Evolutionary conservation across 2,888 invertebrate species (phyloP).

Genomic region (Loripinus fragilis): DNA sequence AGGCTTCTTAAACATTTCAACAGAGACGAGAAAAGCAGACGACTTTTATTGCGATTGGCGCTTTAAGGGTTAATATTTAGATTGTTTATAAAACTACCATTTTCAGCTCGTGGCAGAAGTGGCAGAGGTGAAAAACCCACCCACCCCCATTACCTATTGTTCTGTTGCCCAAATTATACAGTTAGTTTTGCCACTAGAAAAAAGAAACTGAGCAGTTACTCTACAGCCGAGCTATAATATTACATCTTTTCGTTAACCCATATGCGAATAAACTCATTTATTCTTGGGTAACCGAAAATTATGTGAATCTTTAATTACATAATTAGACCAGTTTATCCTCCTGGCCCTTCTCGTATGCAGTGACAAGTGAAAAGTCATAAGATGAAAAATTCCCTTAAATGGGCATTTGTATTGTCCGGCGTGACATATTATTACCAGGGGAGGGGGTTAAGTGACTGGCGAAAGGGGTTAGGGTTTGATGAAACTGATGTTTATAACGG

Average conservation of each 20-base stretch:
- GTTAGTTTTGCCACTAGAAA: neutral
- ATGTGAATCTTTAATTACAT: neutral
- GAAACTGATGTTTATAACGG: too few relatives aligned
- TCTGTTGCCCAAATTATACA: neutral
- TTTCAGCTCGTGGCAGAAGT: too few relatives aligned
- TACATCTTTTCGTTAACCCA: neutral
- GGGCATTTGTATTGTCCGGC: neutral
- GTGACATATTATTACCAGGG: neutral
- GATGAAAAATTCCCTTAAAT: neutral
- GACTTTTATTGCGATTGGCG: too few relatives aligned
- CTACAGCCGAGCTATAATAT: neutral
- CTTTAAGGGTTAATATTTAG: too few relatives aligned
- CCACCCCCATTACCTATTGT: neutral
- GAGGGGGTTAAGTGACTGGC: neutral
- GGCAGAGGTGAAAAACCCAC: neutral
- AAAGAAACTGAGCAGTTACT: neutral
- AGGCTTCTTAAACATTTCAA: too few relatives aligned
- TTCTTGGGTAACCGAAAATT: neutral
- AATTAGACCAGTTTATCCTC: neutral
- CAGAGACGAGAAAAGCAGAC: too few relatives aligned
- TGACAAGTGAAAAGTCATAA: neutral
- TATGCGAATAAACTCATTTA: conserved; percentile 1
- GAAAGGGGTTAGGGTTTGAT: too few relatives aligned
- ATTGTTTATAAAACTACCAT: too few relatives aligned
- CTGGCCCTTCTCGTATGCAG: neutral